phyloP scores from a whole-genome alignment of 2,113 vertebrate genomes.

The Manacus vitellinus region DNA sequence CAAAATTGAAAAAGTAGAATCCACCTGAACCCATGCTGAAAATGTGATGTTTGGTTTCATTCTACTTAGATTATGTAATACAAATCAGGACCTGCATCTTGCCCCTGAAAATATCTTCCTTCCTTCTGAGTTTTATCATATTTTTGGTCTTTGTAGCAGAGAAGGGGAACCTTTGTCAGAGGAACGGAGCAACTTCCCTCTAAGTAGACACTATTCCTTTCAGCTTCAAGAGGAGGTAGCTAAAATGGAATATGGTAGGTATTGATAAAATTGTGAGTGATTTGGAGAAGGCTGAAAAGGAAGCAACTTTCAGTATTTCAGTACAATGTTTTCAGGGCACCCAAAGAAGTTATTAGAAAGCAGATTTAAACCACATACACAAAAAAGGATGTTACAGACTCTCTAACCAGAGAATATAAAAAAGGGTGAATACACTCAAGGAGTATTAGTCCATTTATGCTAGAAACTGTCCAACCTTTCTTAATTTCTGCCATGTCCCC shows the following conservation, averaged over 20 bases:
- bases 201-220: neutral
- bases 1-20: neutral
- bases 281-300: neutral
- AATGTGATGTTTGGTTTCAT: neutral
- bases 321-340: neutral
- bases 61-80: neutral
- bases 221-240: neutral
- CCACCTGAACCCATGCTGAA: neutral
- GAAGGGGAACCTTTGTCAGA: neutral
- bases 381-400: accelerated
- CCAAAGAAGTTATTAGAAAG: neutral
- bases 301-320: neutral
- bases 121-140: neutral
- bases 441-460: neutral
- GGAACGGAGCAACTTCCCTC: neutral
- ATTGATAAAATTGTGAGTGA: neutral
- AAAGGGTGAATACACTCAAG: neutral
- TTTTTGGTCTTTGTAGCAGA: neutral
- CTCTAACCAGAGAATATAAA: neutral
- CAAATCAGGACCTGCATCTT: neutral
- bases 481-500: neutral
- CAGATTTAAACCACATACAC: neutral
- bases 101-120: neutral
- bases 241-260: neutral
- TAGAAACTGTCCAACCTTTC: neutral